phyloP scores from a whole-genome alignment of 2,113 vertebrate genomes.

The Spheniscus mendiculus region DNA sequence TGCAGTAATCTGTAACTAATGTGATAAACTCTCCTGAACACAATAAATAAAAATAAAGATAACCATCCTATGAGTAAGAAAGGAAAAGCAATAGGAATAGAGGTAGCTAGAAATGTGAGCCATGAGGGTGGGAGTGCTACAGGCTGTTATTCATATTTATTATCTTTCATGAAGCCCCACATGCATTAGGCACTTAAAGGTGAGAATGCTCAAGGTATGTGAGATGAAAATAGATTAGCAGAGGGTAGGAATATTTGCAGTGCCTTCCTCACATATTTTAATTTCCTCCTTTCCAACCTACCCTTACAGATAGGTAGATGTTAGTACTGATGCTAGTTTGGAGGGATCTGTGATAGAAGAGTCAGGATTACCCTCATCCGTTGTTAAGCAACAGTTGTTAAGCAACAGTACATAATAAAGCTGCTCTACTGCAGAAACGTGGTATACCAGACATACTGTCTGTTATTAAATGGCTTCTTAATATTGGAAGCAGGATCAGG shows the following conservation, averaged over 20 bases:
- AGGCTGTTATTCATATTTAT: constrained; percentile 7
- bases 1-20: neutral
- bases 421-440: constrained; percentile 2
- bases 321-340: neutral
- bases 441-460: neutral
- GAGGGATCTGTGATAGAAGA: constrained; percentile 19
- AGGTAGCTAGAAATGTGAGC: neutral
- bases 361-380: constrained; percentile 51
- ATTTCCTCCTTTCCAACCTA: constrained; percentile 28
- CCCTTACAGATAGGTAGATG: neutral
- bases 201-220: neutral
- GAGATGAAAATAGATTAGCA: constrained; percentile 14
- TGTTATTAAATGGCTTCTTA: constrained; percentile 49
- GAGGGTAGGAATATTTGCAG: neutral
- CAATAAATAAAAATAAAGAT: constrained; percentile 22
- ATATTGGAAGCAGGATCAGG: neutral
- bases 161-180: neutral
- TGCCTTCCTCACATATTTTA: neutral
- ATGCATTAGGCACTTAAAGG: neutral
- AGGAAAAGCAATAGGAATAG: neutral
- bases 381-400: constrained; percentile 73
- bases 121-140: neutral
- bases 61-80: neutral
- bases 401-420: constrained; percentile 60
- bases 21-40: neutral